These are phyloP conservation scores for Mormyrops boulengeri DNA, from an alignment of 2,797 vertebrate genomes.

Conservation along the genomic window DNA sequence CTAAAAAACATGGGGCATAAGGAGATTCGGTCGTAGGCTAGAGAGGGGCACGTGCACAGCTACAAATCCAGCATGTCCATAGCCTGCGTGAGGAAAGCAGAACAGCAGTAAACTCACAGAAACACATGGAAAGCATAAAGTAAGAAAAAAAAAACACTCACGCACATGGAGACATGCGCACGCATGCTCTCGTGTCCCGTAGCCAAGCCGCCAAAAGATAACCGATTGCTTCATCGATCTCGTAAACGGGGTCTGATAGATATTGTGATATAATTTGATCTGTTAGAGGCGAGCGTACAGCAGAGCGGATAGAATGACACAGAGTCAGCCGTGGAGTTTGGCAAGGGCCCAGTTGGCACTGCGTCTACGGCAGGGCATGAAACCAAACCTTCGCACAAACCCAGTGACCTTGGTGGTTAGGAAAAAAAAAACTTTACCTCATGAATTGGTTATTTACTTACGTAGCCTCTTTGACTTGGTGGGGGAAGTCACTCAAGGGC, in stretches of 20 bases:
- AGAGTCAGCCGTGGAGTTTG: conserved; percentile 49
- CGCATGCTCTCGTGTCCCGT: background rate
- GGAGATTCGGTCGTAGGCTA: background rate
- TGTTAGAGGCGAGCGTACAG: background rate
- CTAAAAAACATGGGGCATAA: background rate
- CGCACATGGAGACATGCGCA: background rate
- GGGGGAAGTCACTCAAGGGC: conserved; percentile 23
- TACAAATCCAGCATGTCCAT: background rate
- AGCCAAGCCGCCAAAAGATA: background rate
- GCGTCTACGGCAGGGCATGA: conserved; percentile 50
- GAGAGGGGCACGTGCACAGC: background rate
- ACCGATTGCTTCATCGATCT: background rate
- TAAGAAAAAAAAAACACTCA: background rate
- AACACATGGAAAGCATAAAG: conserved; percentile 3
- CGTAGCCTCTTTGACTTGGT: conserved; percentile 47
- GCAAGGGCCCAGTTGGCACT: conserved; percentile 50
- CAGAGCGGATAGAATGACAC: background rate
- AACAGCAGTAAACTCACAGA: background rate
- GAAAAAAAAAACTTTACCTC: conserved; percentile 32
- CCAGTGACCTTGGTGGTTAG: conserved; percentile 52
- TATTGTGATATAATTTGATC: conserved; percentile 9
- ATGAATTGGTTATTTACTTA: conserved; percentile 51
- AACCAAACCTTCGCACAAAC: conserved; percentile 57
- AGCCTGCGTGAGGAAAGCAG: background rate
- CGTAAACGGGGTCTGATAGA: conserved; percentile 4